Evolutionary conservation across 2,888 invertebrate species (phyloP).

Genomic region (Lordiphosa andalusiaca): DNA sequence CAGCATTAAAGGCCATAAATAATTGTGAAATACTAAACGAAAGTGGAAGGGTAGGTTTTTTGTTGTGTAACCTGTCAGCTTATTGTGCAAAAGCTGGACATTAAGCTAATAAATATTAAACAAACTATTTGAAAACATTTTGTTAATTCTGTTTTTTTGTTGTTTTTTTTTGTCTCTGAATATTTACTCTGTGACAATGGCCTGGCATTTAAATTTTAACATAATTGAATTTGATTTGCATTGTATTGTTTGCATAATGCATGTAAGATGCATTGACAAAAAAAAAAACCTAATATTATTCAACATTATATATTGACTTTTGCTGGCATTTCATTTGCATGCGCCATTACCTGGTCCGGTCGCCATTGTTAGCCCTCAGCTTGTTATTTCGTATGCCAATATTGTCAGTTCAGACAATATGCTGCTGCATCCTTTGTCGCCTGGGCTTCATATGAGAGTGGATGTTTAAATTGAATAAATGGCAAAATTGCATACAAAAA

Average conservation of each 20-base stretch:
- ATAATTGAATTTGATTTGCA: slow-evolving; percentile 23
- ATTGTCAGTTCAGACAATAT: slow-evolving; percentile 5
- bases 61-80: background rate
- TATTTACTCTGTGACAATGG: background rate
- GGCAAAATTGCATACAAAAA: slow-evolving; percentile 64
- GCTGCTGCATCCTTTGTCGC: slow-evolving; percentile 18
- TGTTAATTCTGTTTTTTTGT: no score
- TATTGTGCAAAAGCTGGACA: no score
- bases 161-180: background rate
- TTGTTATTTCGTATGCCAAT: slow-evolving; percentile 10
- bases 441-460: slow-evolving; percentile 16
- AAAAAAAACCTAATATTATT: slow-evolving; percentile 19
- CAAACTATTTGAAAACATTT: background rate
- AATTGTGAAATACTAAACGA: slow-evolving; percentile 32
- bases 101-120: no score
- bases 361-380: slow-evolving; percentile 5
- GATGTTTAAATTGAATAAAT: slow-evolving; percentile 68
- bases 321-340: slow-evolving; percentile 18
- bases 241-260: slow-evolving; percentile 26
- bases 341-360: slow-evolving; percentile 9
- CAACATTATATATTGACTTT: slow-evolving; percentile 18
- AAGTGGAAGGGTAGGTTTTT: background rate
- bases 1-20: slow-evolving; percentile 40
- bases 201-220: slow-evolving; percentile 17
- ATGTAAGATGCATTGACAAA: slow-evolving; percentile 9